Percentiles rank a stretch among this genome's conserved stretches.
Conservation (phyloP, 1,140 invertebrate species). For the Tribolium madens region DNA sequence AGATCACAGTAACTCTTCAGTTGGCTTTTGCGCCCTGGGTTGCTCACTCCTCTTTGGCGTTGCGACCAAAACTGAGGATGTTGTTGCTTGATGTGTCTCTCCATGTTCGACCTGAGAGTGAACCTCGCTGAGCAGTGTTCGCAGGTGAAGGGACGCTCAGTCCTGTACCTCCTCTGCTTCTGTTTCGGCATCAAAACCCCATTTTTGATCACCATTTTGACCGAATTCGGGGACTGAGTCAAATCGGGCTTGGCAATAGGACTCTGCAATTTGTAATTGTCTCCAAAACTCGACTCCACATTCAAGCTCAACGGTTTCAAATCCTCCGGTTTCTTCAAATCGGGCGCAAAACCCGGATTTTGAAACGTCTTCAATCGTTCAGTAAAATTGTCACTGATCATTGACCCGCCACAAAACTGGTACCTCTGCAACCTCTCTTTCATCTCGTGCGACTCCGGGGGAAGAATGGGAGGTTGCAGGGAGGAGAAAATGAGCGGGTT, state of each 20-base stretch:
- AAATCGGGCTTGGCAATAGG: slow-evolving; percentile 58
- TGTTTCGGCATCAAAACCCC: slow-evolving; percentile 90
- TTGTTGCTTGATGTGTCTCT: slow-evolving; percentile 92
- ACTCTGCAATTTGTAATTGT: slow-evolving; percentile 60
- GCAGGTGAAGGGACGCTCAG: slow-evolving; percentile 91
- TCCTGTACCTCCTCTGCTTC: slow-evolving; percentile 89
- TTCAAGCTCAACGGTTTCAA: slow-evolving; percentile 59
- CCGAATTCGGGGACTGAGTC: slow-evolving; percentile 71
- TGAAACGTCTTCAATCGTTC: slow-evolving; percentile 55
- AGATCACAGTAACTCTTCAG: slow-evolving; percentile 59
- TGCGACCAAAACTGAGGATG: slow-evolving; percentile 91
- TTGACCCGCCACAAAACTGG: slow-evolving; percentile 76
- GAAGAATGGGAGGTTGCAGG: slow-evolving; percentile 67
- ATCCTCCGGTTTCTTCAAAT: slow-evolving; percentile 55
- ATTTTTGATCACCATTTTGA: slow-evolving; percentile 92
- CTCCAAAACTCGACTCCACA: slow-evolving; percentile 53
- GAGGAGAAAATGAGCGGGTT: slow-evolving; percentile 69
- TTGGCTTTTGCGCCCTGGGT: slow-evolving; percentile 66
- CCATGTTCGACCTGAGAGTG: slow-evolving; percentile 92
- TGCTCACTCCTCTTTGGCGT: slow-evolving; percentile 72
- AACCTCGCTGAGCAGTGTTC: slow-evolving; percentile 90
- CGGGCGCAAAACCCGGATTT: slow-evolving; percentile 5
- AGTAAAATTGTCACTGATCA: slow-evolving; percentile 70
- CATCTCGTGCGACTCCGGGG: slow-evolving; percentile 72
- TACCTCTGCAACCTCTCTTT: slow-evolving; percentile 75